A percentile compares a stretch with the other conserved stretches of the same genome.
Evolutionary conservation across 1,140 invertebrate genomes (phyloP).

Genomic region (Diprion similis): DNA sequence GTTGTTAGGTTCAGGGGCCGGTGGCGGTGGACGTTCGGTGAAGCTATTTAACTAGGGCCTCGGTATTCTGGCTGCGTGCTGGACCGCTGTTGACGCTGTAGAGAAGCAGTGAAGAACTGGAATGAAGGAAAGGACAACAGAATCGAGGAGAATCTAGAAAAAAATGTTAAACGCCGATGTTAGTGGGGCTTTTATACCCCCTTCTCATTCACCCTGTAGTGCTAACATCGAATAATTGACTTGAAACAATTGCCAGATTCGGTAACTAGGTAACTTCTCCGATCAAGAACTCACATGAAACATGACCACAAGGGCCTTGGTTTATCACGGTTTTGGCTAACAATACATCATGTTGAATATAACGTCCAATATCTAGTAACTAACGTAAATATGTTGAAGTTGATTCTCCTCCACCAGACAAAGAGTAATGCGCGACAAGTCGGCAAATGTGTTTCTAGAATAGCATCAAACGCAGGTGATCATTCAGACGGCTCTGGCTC

Average conservation of each 20-base stretch:
- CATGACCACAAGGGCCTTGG: too few species aligned
- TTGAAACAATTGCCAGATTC: too few species aligned
- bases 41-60: neutral
- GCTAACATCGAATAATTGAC: too few species aligned
- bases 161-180: neutral
- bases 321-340: too few species aligned
- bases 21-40: neutral
- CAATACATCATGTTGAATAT: too few species aligned
- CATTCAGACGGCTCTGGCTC: neutral
- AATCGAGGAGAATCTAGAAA: neutral
- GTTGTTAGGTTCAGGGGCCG: neutral
- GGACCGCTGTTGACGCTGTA: neutral
- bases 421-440: neutral
- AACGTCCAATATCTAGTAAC: too few species aligned
- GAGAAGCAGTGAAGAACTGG: neutral
- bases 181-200: neutral
- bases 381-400: too few species aligned
- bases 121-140: neutral
- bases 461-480: neutral
- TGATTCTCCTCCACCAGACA: neutral
- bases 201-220: neutral
- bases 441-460: neutral
- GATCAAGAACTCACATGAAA: too few species aligned
- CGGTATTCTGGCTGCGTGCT: constrained; percentile 3
- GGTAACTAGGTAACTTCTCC: too few species aligned